phyloP scores from a whole-genome alignment of 2,888 invertebrate species.

The Drosophila cognata region DNA sequence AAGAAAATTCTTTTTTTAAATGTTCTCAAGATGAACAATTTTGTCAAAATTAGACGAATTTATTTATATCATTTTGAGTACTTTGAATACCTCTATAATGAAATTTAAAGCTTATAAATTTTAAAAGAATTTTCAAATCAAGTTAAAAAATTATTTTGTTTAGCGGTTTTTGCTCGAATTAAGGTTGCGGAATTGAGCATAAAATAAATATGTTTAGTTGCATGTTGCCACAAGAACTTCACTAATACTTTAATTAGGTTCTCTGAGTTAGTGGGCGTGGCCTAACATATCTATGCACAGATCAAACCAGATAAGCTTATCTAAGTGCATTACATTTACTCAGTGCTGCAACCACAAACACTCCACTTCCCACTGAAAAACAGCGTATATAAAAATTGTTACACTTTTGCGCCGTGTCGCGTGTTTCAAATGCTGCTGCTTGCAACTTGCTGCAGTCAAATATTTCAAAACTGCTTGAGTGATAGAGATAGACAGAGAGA shows the following conservation, averaged over 20 bases:
- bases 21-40: neutral
- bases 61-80: neutral
- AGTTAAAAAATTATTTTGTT: neutral
- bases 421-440: neutral
- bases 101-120: neutral
- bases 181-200: neutral
- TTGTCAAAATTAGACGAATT: neutral
- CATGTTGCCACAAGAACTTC: neutral
- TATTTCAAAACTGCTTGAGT: neutral
- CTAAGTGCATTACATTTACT: neutral
- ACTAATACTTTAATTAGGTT: neutral
- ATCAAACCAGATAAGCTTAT: neutral
- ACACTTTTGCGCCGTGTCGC: slow-evolving; percentile 28
- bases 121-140: neutral
- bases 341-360: neutral
- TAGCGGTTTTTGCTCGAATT: fast-evolving
- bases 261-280: neutral
- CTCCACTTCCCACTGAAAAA: neutral
- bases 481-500: neutral
- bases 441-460: slow-evolving; percentile 55
- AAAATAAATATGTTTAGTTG: neutral
- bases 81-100: neutral
- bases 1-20: neutral
- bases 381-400: slow-evolving; percentile 36
- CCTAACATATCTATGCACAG: neutral